These are phyloP conservation scores for Rhea pennata DNA, from an alignment of 2,113 vertebrate species.

Conservation along the genomic window DNA sequence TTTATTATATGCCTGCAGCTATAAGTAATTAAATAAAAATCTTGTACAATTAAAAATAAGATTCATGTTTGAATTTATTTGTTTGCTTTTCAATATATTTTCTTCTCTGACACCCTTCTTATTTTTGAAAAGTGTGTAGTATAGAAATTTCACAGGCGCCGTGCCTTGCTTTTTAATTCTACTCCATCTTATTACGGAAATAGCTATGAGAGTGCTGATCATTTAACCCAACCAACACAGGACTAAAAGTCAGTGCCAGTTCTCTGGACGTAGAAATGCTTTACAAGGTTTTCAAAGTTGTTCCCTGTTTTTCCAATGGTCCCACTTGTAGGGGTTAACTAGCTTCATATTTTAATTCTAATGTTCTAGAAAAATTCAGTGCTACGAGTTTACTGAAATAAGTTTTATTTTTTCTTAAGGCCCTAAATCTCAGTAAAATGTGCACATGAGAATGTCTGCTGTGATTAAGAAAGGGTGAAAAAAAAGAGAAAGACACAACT, in stretches of 20 bases:
- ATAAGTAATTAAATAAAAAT: not conserved
- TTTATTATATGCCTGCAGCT: not conserved
- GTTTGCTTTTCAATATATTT: not conserved
- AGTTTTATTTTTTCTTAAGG: not conserved
- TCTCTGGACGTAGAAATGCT: not conserved
- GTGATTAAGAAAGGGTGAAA: not conserved
- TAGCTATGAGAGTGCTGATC: not conserved
- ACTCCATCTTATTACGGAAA: not conserved
- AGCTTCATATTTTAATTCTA: not conserved
- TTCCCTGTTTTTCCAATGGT: not conserved
- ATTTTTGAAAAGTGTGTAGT: not conserved
- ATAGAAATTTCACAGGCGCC: not conserved
- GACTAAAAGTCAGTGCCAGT: not conserved
- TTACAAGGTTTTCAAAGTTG: not conserved
- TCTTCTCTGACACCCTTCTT: not conserved
- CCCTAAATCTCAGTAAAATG: not conserved
- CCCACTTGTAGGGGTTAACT: not conserved
- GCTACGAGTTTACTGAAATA: not conserved
- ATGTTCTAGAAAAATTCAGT: not conserved
- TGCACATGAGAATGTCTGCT: not conserved
- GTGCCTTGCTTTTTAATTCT: not conserved
- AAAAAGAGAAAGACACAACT: not conserved
- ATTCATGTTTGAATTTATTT: not conserved
- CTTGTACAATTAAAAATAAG: not conserved
- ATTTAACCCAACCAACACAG: not conserved